Conservation (phyloP, 2,888 invertebrate genomes). For the Coecobrya sp. region DNA sequence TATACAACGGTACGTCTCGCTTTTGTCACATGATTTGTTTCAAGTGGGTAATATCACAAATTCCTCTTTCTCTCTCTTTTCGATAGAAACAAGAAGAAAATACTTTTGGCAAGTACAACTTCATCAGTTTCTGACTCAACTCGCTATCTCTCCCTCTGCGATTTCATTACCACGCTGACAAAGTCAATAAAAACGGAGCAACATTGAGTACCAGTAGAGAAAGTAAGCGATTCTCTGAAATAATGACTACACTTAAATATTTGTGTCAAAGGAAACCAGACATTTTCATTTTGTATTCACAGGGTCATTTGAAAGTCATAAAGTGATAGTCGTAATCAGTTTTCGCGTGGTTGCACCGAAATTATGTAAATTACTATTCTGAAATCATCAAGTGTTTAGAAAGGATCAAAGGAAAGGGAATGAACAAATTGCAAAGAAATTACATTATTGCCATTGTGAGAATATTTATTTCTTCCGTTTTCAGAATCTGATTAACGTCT, state of each 20-base stretch:
- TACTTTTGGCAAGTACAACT: slow-evolving; percentile 30
- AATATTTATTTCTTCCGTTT: not conserved
- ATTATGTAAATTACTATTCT: not conserved
- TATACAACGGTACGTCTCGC: not conserved
- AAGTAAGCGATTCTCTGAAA: no score
- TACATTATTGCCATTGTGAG: not conserved
- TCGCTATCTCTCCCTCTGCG: not conserved
- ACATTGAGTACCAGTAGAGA: not conserved
- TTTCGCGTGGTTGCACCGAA: slow-evolving; percentile 11
- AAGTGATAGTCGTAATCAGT: not conserved
- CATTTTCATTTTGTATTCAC: not conserved
- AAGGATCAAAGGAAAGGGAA: not conserved
- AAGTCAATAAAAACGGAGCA: not conserved
- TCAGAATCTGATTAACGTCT: slow-evolving; percentile 1
- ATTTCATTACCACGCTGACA: not conserved
- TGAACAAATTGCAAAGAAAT: slow-evolving; percentile 6
- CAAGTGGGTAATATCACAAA: slow-evolving; percentile 65
- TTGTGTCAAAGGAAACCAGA: not conserved
- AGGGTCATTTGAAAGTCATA: not conserved
- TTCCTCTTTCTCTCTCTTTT: slow-evolving; percentile 26
- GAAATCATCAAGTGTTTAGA: not conserved
- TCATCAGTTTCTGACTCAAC: slow-evolving; percentile 35
- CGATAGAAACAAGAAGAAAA: not conserved
- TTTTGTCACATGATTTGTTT: slow-evolving; percentile 35
- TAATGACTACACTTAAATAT: not conserved